A percentile compares a stretch with the other conserved stretches of the same genome.
Conservation (phyloP, 2,113 vertebrate species). For the Orientallactaga bullata region DNA sequence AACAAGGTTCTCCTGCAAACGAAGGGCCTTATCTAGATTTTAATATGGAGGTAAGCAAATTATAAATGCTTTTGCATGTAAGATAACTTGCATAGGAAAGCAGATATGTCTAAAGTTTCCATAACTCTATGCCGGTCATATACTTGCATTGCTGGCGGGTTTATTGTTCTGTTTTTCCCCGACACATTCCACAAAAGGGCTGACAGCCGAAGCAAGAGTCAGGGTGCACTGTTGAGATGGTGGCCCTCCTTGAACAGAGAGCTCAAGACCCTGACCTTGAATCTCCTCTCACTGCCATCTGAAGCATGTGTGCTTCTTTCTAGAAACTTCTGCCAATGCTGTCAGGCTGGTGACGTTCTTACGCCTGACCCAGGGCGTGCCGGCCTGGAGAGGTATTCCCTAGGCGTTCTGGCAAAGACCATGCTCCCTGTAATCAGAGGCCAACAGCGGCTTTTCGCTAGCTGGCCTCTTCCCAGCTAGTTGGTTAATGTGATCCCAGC, state of each 20-base stretch:
- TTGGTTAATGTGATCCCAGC: constrained; percentile 71
- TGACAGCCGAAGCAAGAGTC: neutral
- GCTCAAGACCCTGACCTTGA: neutral
- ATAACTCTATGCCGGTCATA: neutral
- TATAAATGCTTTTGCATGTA: constrained; percentile 59
- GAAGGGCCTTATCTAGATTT: constrained; percentile 74
- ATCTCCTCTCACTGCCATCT: neutral
- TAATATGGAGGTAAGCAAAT: constrained; percentile 68
- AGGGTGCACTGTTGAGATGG: neutral
- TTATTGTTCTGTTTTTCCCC: neutral
- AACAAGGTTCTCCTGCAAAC: constrained; percentile 49
- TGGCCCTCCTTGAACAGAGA: constrained; percentile 34
- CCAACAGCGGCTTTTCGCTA: constrained; percentile 72
- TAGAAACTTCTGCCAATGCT: constrained; percentile 65
- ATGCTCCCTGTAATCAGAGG: neutral
- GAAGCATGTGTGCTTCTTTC: constrained; percentile 60
- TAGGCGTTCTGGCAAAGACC: no score
- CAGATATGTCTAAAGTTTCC: constrained; percentile 25
- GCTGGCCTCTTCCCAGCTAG: constrained; percentile 61
- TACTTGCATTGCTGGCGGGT: neutral
- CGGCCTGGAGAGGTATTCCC: constrained; percentile 24
- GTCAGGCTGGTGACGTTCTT: constrained; percentile 73
- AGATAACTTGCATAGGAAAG: constrained; percentile 59
- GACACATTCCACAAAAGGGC: no score
- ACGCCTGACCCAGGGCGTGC: constrained; percentile 60